phyloP scores from a whole-genome alignment of 2,888 invertebrate genomes.

The Drosophila aldrichi region DNA sequence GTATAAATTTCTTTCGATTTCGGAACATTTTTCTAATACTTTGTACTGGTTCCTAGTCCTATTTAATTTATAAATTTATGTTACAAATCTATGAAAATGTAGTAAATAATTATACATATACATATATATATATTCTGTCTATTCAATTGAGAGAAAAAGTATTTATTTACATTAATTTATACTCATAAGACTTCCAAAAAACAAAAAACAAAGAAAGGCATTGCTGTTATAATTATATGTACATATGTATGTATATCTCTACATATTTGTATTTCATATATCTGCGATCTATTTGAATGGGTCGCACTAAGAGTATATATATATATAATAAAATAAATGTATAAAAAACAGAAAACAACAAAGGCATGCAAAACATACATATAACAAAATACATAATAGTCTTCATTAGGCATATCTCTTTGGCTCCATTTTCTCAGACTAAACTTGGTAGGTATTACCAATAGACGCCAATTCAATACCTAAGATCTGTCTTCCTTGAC shows the following conservation, averaged over 20 bases:
- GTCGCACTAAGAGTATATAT: constrained; percentile 1
- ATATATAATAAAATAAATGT: constrained; percentile 29
- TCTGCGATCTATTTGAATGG: constrained; percentile 18
- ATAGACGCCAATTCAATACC: constrained; percentile 5
- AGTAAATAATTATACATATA: constrained; percentile 44
- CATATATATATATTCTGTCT: constrained; percentile 27
- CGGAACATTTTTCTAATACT: constrained; percentile 50
- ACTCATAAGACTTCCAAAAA: constrained; percentile 51
- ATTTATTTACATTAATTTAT: constrained; percentile 70
- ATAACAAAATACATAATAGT: constrained; percentile 17
- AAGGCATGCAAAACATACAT: constrained; percentile 7
- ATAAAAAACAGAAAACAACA: constrained; percentile 18
- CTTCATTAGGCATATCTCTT: constrained; percentile 17
- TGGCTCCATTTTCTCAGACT: constrained; percentile 7
- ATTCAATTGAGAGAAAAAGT: constrained; percentile 57
- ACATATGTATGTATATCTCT: constrained; percentile 44
- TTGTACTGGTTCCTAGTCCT: constrained; percentile 79
- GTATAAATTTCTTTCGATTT: constrained; percentile 25
- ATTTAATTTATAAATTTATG: constrained; percentile 53
- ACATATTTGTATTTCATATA: constrained; percentile 44
- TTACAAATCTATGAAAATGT: constrained; percentile 54
- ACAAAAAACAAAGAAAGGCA: constrained; percentile 65
- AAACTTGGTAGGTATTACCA: constrained; percentile 12
- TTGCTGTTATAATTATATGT: constrained; percentile 66
- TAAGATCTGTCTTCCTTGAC: constrained; percentile 26